Percentiles rank a stretch among this genome's conserved stretches.
Conservation (phyloP, 2,113 vertebrate species). For the Oryctolagus cuniculus region DNA sequence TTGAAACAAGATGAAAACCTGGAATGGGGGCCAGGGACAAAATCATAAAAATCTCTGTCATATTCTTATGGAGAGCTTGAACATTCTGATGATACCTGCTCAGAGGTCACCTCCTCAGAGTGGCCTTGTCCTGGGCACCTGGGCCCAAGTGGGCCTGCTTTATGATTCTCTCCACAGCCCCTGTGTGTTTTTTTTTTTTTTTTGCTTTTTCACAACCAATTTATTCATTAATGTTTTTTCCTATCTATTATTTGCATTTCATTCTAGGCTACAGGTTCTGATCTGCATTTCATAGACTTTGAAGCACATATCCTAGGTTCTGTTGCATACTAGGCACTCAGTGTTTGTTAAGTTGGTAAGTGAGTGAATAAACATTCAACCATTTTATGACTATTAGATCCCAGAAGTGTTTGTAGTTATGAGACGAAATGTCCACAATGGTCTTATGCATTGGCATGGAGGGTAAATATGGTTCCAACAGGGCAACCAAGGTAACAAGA, state of each 20-base stretch:
- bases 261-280: background rate
- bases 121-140: background rate
- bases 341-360: background rate
- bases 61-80: background rate
- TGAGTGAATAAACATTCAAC: background rate
- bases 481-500: slow-evolving; percentile 73
- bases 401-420: slow-evolving; percentile 63
- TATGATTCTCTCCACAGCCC: background rate
- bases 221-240: background rate
- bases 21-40: background rate
- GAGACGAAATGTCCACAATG: slow-evolving; percentile 50
- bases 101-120: background rate
- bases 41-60: background rate
- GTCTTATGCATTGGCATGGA: slow-evolving; percentile 78
- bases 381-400: background rate
- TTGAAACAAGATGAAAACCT: background rate
- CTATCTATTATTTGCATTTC: background rate
- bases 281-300: background rate
- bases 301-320: background rate
- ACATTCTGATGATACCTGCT: background rate
- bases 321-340: background rate
- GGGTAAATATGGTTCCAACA: slow-evolving; percentile 75
- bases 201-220: background rate
- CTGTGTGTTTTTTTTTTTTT: background rate
- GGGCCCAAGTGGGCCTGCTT: background rate